A percentile compares a stretch with the other conserved stretches of the same genome.
These are phyloP conservation scores for Drosophila navojoa DNA, from an alignment of 1,140 invertebrate genomes.

Conservation along the genomic window DNA sequence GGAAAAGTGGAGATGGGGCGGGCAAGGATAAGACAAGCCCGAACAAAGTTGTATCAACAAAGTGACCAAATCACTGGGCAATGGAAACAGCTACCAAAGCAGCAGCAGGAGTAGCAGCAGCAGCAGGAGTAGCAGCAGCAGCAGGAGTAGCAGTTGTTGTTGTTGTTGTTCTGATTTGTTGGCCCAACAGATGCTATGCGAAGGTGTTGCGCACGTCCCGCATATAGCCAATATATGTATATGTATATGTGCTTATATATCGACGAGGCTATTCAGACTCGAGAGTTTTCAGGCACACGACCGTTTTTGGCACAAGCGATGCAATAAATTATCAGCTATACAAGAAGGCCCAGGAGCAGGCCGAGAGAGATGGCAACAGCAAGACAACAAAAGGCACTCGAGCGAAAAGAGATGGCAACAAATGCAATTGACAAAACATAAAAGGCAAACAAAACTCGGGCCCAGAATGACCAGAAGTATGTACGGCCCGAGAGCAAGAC, in stretches of 20 bases:
- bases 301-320: conserved; percentile 70
- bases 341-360: conserved; percentile 8
- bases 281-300: conserved; percentile 38
- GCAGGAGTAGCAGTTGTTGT: conserved; percentile 28
- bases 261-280: conserved; percentile 27
- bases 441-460: conserved; percentile 56
- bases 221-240: conserved; percentile 5
- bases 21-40: conserved; percentile 35
- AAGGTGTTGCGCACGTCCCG: conserved; percentile 38
- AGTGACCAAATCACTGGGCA: conserved; percentile 67
- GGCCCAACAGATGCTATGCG: conserved; percentile 53
- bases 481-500: conserved; percentile 52
- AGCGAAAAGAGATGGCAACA: conserved; percentile 43
- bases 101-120: conserved; percentile 17
- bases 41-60: conserved; percentile 75
- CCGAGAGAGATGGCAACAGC: conserved; percentile 38
- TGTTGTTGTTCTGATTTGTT: conserved; percentile 53
- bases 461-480: conserved; percentile 55
- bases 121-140: not conserved
- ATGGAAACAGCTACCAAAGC: conserved; percentile 61
- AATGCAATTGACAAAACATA: conserved; percentile 70
- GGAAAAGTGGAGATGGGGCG: not conserved
- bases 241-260: not conserved
- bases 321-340: conserved; percentile 76
- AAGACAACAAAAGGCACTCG: conserved; percentile 21